phyloP scores from a whole-genome alignment of 2,888 invertebrate genomes.

The Drosophila monieri region DNA sequence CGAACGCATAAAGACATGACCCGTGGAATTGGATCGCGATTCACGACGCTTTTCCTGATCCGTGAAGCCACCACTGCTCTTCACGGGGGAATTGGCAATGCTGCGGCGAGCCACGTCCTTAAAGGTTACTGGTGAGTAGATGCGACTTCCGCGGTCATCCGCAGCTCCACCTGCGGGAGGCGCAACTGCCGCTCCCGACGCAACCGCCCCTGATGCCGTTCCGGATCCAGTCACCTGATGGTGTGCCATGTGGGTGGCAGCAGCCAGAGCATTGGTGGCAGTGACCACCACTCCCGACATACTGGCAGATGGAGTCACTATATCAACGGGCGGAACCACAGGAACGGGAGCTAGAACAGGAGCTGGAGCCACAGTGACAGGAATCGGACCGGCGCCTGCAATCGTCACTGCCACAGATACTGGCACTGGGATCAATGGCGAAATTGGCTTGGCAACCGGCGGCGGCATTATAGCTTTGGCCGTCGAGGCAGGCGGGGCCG shows the following conservation, averaged over 20 bases:
- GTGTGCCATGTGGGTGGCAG: constrained; percentile 60
- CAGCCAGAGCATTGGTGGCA: constrained; percentile 53
- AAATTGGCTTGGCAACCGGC: constrained; percentile 17
- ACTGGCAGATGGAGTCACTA: constrained; percentile 13
- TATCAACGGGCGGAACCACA: constrained; percentile 29
- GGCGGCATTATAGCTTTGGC: constrained; percentile 26
- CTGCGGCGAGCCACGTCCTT: constrained; percentile 92
- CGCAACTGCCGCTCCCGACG: constrained; percentile 1
- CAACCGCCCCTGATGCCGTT: not conserved
- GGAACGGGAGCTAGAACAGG: constrained; percentile 3
- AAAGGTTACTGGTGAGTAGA: constrained; percentile 93
- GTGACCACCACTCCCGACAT: constrained; percentile 62
- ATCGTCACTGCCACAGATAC: constrained; percentile 36
- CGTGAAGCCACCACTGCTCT: constrained; percentile 73
- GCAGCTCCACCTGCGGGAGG: constrained; percentile 9
- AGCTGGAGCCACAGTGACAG: constrained; percentile 15
- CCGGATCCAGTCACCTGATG: constrained; percentile 20
- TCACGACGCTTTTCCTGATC: constrained; percentile 85
- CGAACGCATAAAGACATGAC: constrained; percentile 86
- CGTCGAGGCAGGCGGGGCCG: constrained; percentile 43
- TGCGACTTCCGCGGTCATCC: constrained; percentile 87
- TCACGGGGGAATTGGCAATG: constrained; percentile 90
- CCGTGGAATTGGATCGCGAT: constrained; percentile 89
- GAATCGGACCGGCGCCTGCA: constrained; percentile 3
- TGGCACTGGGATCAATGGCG: constrained; percentile 20